Evolutionary conservation across 1,140 invertebrate genomes (phyloP).

Genomic region (Drosophila virilis): DNA sequence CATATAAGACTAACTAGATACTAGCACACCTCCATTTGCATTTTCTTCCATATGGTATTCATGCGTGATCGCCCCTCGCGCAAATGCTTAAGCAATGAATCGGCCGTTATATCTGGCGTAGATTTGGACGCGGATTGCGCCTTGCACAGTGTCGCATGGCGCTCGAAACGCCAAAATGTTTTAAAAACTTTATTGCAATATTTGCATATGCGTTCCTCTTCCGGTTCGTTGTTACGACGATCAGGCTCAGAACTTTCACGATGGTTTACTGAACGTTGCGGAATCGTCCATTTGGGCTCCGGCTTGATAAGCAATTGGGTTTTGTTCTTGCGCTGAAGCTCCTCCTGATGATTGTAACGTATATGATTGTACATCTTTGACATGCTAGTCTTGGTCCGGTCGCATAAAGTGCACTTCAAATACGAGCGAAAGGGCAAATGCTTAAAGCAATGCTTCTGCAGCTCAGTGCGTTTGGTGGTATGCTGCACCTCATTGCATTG

Average conservation of each 20-base stretch:
- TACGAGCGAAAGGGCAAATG: conserved; percentile 75
- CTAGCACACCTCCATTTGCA: conserved; percentile 27
- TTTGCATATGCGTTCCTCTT: conserved; percentile 37
- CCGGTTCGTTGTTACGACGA: background rate
- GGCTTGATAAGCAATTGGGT: conserved; percentile 60
- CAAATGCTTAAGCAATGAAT: conserved; percentile 48
- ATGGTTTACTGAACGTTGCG: background rate
- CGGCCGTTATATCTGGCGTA: conserved; percentile 11
- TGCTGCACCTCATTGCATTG: conserved; percentile 58
- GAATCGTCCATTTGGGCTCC: conserved; percentile 51
- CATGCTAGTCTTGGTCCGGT: conserved; percentile 74
- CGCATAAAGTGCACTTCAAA: conserved; percentile 69
- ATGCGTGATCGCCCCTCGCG: conserved; percentile 52
- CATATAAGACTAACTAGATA: background rate
- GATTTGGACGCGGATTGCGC: background rate
- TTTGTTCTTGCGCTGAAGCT: conserved; percentile 64
- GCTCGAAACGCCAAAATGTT: conserved; percentile 41
- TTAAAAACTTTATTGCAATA: conserved; percentile 51
- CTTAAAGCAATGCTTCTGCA: conserved; percentile 76
- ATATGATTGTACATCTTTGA: conserved; percentile 75
- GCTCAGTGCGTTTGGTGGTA: conserved; percentile 51
- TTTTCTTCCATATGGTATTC: conserved; percentile 39
- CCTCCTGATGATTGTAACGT: conserved; percentile 67
- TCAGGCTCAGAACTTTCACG: conserved; percentile 2
- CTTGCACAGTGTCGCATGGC: conserved; percentile 39